Percentiles rank a stretch among this genome's conserved stretches.
These are phyloP conservation scores for Dynastes maya DNA, from an alignment of 2,888 invertebrate species.

Conservation along the genomic window DNA sequence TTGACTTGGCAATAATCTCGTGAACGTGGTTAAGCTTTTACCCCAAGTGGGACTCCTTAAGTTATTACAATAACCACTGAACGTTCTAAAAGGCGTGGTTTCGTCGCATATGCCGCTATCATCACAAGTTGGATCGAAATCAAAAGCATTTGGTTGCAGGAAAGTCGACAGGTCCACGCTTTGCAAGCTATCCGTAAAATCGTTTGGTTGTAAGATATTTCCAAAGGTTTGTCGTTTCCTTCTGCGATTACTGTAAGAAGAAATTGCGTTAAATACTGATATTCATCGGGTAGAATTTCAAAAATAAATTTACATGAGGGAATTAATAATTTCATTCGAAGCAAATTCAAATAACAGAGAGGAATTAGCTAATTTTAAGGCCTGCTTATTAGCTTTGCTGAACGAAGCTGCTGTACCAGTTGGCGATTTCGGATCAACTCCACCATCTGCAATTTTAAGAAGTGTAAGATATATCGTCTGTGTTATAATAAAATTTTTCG, in stretches of 20 bases:
- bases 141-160: constrained; percentile 76
- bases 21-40: constrained; percentile 88
- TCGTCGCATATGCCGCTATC: constrained; percentile 82
- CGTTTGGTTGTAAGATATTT: constrained; percentile 73
- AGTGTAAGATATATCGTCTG: background rate
- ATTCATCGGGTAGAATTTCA: background rate
- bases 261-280: constrained; percentile 11
- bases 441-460: constrained; percentile 75
- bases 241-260: constrained; percentile 71
- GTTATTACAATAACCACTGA: constrained; percentile 92
- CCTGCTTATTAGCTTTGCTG: constrained; percentile 90
- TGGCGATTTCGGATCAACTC: constrained; percentile 89
- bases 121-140: constrained; percentile 81
- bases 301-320: constrained; percentile 68
- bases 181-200: constrained; percentile 79
- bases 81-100: constrained; percentile 80
- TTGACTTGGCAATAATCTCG: constrained; percentile 86
- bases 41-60: constrained; percentile 87
- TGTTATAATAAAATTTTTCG: background rate
- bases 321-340: constrained; percentile 88
- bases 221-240: constrained; percentile 83
- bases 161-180: constrained; percentile 85
- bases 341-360: constrained; percentile 90
- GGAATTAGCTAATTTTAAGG: constrained; percentile 87
- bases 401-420: constrained; percentile 92